Base-by-base conservation (phyloP, 1,140 invertebrate genomes). In the Diabrotica undecimpunctata region DNA sequence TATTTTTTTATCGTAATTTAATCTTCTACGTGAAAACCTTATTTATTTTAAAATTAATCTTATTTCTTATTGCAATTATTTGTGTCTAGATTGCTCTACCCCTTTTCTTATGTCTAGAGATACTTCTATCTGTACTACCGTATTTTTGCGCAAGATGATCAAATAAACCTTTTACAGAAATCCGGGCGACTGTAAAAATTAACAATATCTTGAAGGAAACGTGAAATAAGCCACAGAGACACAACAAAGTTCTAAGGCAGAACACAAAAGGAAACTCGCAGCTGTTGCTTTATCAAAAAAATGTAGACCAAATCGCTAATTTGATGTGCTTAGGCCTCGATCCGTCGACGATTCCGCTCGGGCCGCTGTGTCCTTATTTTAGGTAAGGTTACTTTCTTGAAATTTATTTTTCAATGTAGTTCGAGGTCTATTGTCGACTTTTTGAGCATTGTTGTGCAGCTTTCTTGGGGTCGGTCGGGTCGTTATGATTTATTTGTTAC, bases 251-350 rank as follows among this genome's bases (percentile, higher is more conserved):
- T n/a, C 41, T 10, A 5, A 46, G 3, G 39, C 39, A 46, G 11
- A 7, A 46, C 5, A 46, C 41, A 46, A 46, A 46, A 46, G 41
- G 41, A 46, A 8, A 10, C 41, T 46, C 41, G 41, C 41, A 46
- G 41, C 41, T 46, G 41, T 46, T n/a, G 41, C 41, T 46, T 46
- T 46, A 46, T 46, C 41, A 46, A 46, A 46, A 46, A 46, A 46
- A 25, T 25, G 41, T 46, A n/a, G 41, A 46, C 41, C 41, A 46
- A 8, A n/a, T 46, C 41, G 41, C 41, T 46, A 46, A 46, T 46
- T 8, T 10, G n/a, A 46, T n/a, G 8, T 8, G 8, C n/a, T 10
- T 46, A 10, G 8, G n/a, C 41, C n/a, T 46, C 2, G 8, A 10
- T 8, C 8, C 2, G n/a, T 46, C 8, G 8, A 46, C 8, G 41